phyloP scores from a whole-genome alignment of 37 sponge, comb jelly and placozoan genomes.

The Oscarella lobularis region DNA sequence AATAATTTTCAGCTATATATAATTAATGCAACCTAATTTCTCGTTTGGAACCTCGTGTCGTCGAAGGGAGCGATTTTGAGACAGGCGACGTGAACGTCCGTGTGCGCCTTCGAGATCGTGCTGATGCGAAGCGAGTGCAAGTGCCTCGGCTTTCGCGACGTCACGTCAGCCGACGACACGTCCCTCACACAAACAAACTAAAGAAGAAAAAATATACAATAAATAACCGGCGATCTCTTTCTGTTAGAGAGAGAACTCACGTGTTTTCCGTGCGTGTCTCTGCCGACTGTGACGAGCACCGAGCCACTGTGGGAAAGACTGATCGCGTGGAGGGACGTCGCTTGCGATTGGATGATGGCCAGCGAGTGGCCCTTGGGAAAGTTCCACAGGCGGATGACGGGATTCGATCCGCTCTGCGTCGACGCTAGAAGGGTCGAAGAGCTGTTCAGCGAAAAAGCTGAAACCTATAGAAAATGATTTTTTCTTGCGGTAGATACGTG shows the following conservation, averaged over 20 bases:
- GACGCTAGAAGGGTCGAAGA: neutral
- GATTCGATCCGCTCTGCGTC: neutral
- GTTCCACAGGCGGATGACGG: neutral
- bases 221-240: neutral
- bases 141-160: no score
- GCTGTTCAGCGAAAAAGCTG: neutral
- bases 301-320: constrained; percentile 66
- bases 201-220: neutral
- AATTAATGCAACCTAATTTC: neutral
- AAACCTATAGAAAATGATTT: constrained; percentile 34
- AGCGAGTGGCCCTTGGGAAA: neutral
- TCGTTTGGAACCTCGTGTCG: constrained; percentile 41
- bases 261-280: constrained; percentile 43
- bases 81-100: constrained; percentile 39
- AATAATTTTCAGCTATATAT: no score
- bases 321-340: neutral
- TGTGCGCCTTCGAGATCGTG: constrained; percentile 45
- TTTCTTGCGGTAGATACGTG: no score
- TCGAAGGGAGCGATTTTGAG: constrained; percentile 68
- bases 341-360: neutral
- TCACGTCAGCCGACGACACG: neutral
- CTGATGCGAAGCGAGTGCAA: no score
- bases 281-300: constrained; percentile 57
- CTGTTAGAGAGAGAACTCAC: no score
- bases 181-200: neutral